Evolutionary conservation across 2,113 vertebrate genomes (phyloP), one percentile per base, ranked within the genome.

Genomic region (Melanocharis versteri): DNA sequence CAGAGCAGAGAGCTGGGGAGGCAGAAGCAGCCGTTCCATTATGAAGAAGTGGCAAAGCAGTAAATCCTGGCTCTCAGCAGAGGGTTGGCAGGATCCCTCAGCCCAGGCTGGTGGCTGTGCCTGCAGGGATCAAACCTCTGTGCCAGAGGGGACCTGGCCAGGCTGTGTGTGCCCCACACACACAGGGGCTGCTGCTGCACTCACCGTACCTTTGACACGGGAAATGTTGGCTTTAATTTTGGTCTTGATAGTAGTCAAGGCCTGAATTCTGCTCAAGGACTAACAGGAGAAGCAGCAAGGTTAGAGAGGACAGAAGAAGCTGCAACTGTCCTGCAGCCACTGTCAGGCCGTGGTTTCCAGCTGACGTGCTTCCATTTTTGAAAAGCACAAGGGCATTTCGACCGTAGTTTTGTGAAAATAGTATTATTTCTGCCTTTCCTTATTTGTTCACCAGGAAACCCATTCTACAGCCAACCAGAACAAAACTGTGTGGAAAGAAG

Each of bases 131-230:
- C 69, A 77, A 35, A 44, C 13, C 0, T 0, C 1, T 7, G 33
- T 51, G 54, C 77, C 64, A 8, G 2, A 54, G 58, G 21, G 44
- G 3, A n/a, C 53, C 31, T 7, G 1, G 33, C 40, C 85, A 30
- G 27, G 72, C 27, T 39, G 33, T 11, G 68, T 22, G 72, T 19
- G 71, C 37, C 19, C 20, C 72, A 17, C 54, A 22, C 82, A 28
- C 77, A 2, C 3, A 1, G 35, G 68, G 24, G 7, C 39, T 21
- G 58, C 30, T 58, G 40, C 40, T 48, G 33, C 9, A 1, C 9
- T 8, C 57, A 18, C 3, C 1, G 11, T 0, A 7, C 1, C 0
- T 35, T n/a, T 54, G 30, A 58, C 30, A 13, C 9, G 47, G 30
- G 30, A 75, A 71, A 42, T 9, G 12, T 3, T n/a, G 28, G 31